A percentile compares a stretch with the other conserved stretches of the same genome.
phyloP scores from a whole-genome alignment of 2,113 vertebrate species.

The Podarcis muralis region DNA sequence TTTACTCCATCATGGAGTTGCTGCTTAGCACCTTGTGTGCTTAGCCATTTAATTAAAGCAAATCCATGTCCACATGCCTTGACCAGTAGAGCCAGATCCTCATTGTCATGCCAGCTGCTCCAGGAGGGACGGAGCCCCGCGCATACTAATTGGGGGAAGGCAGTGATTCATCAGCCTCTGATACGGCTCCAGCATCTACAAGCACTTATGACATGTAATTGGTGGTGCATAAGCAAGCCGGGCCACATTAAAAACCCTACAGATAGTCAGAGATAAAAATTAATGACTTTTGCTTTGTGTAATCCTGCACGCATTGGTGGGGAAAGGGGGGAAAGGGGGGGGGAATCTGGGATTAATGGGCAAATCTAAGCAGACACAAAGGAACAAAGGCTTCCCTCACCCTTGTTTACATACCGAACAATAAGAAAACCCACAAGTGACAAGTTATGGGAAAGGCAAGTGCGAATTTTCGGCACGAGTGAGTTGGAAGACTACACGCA shows the following conservation, averaged over 20 bases:
- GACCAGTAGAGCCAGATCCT: slow-evolving; percentile 83
- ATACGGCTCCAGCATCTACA: slow-evolving; percentile 83
- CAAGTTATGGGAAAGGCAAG: slow-evolving; percentile 79
- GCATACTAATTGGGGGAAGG: slow-evolving; percentile 83
- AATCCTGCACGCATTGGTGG: slow-evolving; percentile 78
- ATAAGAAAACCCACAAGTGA: slow-evolving; percentile 81
- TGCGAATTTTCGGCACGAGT: slow-evolving; percentile 80
- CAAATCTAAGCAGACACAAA: slow-evolving; percentile 80
- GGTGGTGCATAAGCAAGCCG: slow-evolving; percentile 86
- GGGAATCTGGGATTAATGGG: slow-evolving; percentile 79
- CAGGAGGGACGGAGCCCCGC: slow-evolving; percentile 74
- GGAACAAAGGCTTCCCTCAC: slow-evolving; percentile 82
- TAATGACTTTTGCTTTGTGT: slow-evolving; percentile 91
- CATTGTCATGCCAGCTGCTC: slow-evolving; percentile 87
- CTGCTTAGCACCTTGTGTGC: slow-evolving; percentile 80
- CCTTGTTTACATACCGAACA: slow-evolving; percentile 82
- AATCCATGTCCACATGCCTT: slow-evolving; percentile 84
- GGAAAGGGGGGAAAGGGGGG: slow-evolving; percentile 53
- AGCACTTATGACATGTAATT: slow-evolving; percentile 89
- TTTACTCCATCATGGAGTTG: slow-evolving; percentile 83
- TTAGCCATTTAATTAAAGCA: slow-evolving; percentile 87
- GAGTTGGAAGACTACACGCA: slow-evolving; percentile 77
- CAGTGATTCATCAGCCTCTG: slow-evolving; percentile 83
- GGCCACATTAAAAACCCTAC: slow-evolving; percentile 87
- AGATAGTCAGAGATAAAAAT: slow-evolving; percentile 90